Conservation (phyloP, 2,797 vertebrate species). For the Macropus fuliginosus region DNA sequence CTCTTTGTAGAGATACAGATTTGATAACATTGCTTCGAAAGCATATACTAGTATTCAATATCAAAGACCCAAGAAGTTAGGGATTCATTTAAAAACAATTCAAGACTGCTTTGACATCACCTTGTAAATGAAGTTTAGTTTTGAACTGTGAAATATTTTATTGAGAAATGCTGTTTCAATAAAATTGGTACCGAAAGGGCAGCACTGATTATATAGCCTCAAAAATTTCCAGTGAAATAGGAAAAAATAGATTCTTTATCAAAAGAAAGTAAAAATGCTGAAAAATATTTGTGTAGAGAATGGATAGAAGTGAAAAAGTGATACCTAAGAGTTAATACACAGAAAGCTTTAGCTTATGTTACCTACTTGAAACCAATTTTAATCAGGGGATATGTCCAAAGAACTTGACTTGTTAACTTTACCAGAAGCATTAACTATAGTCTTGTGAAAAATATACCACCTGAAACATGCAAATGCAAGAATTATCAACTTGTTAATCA, state of each 20-base stretch:
- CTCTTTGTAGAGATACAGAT: background rate
- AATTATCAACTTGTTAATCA: background rate
- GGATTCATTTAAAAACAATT: background rate
- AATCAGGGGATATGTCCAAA: background rate
- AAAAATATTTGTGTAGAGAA: background rate
- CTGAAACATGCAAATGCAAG: background rate
- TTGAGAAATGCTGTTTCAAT: background rate
- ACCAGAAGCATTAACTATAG: background rate
- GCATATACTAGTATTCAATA: background rate
- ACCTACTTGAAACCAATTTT: background rate
- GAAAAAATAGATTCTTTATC: background rate
- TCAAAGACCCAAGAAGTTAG: background rate
- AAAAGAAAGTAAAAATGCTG: background rate
- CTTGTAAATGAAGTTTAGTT: background rate
- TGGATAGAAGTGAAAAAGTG: background rate
- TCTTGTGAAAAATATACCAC: background rate
- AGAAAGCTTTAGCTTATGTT: background rate
- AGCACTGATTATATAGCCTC: background rate
- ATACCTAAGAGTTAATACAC: background rate
- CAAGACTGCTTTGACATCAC: background rate
- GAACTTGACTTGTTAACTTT: background rate
- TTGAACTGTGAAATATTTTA: background rate
- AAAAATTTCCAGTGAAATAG: background rate
- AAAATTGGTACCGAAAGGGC: background rate
- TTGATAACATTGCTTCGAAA: background rate